Evolutionary conservation across 92 coral and sea anemone genomes (phyloP).

Genomic region (Paragorgia papillata): DNA sequence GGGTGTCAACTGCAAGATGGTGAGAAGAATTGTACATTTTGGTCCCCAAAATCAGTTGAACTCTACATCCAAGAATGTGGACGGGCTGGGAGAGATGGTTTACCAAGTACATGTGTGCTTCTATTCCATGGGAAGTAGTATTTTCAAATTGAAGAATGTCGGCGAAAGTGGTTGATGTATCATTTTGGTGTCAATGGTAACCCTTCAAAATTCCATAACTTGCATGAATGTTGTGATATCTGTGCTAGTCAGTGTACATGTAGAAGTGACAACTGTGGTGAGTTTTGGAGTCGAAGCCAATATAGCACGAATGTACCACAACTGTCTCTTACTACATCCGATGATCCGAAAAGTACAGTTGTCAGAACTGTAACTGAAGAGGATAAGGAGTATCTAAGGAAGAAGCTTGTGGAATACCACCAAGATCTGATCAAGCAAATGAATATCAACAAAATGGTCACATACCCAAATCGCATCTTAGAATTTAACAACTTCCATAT

Average conservation of each 20-base stretch:
- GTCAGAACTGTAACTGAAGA: slow-evolving; percentile 34
- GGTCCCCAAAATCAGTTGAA: slow-evolving; percentile 41
- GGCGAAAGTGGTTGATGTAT: slow-evolving; percentile 46
- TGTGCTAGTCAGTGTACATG: slow-evolving; percentile 51
- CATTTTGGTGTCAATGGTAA: slow-evolving; percentile 30
- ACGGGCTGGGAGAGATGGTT: slow-evolving; percentile 48
- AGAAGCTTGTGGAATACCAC: slow-evolving; percentile 41
- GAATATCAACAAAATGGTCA: slow-evolving; percentile 21
- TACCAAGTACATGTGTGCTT: slow-evolving; percentile 44
- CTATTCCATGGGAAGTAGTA: slow-evolving; percentile 46
- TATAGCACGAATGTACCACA: background rate
- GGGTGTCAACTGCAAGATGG: slow-evolving; percentile 44
- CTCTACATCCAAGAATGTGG: slow-evolving; percentile 37
- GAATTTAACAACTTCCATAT: too few species aligned
- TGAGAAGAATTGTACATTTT: slow-evolving; percentile 35
- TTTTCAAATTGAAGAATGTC: slow-evolving; percentile 31
- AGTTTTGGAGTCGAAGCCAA: slow-evolving; percentile 36
- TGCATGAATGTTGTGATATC: slow-evolving; percentile 49
- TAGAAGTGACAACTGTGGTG: slow-evolving; percentile 47
- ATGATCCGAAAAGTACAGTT: background rate
- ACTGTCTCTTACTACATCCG: background rate
- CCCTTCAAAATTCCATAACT: background rate
- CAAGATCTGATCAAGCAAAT: background rate
- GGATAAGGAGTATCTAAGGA: slow-evolving; percentile 44
- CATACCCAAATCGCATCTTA: slow-evolving; percentile 11